These are phyloP conservation scores for Drosophila subobscura DNA, from an alignment of 1,140 invertebrate genomes.

Conservation along the genomic window DNA sequence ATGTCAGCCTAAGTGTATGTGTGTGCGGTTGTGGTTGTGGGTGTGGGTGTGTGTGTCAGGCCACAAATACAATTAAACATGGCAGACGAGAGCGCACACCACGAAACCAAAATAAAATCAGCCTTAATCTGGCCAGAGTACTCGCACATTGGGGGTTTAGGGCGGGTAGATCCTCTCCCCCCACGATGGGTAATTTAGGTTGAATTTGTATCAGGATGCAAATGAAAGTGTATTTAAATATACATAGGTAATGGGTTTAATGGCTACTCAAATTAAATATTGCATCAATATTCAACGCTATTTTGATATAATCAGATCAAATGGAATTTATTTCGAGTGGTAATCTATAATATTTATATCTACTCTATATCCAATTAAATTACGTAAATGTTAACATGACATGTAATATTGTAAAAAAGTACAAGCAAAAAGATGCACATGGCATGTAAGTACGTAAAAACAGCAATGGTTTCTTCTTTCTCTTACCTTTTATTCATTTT, in stretches of 20 bases:
- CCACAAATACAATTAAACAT: conserved; percentile 71
- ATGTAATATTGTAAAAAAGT: too few relatives aligned
- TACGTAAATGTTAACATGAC: too few relatives aligned
- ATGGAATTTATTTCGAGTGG: too few relatives aligned
- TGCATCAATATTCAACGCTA: too few relatives aligned
- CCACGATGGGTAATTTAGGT: conserved; percentile 29
- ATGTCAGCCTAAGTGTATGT: conserved; percentile 12
- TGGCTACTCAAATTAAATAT: not conserved
- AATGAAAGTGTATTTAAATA: conserved; percentile 33
- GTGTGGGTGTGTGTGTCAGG: conserved; percentile 23
- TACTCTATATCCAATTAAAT: too few relatives aligned
- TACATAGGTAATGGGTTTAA: conserved; percentile 2
- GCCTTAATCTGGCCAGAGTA: conserved; percentile 52
- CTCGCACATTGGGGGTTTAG: not conserved
- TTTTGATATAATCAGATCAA: too few relatives aligned
- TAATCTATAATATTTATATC: too few relatives aligned
- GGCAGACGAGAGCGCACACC: conserved; percentile 32
- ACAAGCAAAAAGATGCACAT: too few relatives aligned
- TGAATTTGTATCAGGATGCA: conserved; percentile 14
- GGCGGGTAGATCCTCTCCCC: conserved; percentile 8
- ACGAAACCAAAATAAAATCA: conserved; percentile 55
- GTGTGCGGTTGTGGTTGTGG: conserved; percentile 6
- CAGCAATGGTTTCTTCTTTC: too few relatives aligned
- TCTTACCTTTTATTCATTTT: too few relatives aligned
- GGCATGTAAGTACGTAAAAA: too few relatives aligned